Evolutionary conservation across 2,113 vertebrate genomes (phyloP).

Genomic region (Rhinoderma darwinii): DNA sequence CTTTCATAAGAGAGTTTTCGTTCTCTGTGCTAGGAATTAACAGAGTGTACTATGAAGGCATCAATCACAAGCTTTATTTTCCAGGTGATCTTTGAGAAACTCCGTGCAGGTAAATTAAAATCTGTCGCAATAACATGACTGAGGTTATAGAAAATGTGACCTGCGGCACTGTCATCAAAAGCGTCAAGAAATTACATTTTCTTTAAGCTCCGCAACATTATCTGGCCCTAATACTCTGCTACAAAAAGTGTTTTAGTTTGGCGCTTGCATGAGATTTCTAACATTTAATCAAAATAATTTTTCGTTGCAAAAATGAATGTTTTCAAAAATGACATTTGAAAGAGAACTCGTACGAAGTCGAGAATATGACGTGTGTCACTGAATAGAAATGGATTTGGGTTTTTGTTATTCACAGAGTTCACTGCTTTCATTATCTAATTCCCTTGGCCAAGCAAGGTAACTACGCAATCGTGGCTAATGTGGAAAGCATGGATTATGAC

Average conservation of each 20-base stretch:
- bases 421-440: slow-evolving; percentile 97
- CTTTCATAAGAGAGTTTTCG: slow-evolving; percentile 53
- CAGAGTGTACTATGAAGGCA: slow-evolving; percentile 25
- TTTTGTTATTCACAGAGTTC: slow-evolving; percentile 77
- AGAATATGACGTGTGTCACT: neutral
- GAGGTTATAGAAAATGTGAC: slow-evolving; percentile 61
- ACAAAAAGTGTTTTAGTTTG: slow-evolving; percentile 63
- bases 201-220: slow-evolving; percentile 38
- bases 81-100: slow-evolving; percentile 60
- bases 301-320: neutral
- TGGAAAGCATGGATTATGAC: slow-evolving; percentile 99
- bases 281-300: slow-evolving; percentile 14
- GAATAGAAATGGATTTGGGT: neutral
- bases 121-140: slow-evolving; percentile 51
- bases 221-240: slow-evolving; percentile 45
- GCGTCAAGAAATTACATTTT: slow-evolving; percentile 46
- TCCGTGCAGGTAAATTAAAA: slow-evolving; percentile 58
- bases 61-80: neutral
- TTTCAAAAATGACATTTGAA: slow-evolving; percentile 19
- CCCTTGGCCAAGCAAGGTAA: slow-evolving; percentile 95
- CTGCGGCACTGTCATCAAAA: slow-evolving; percentile 61
- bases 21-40: slow-evolving; percentile 19
- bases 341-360: neutral
- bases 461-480: slow-evolving; percentile 96
- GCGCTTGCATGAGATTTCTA: neutral